Percentiles rank a stretch among this genome's conserved stretches.
These are phyloP conservation scores for Phenganax marumi DNA, from an alignment of 92 coral and sea anemone species.

Conservation along the genomic window DNA sequence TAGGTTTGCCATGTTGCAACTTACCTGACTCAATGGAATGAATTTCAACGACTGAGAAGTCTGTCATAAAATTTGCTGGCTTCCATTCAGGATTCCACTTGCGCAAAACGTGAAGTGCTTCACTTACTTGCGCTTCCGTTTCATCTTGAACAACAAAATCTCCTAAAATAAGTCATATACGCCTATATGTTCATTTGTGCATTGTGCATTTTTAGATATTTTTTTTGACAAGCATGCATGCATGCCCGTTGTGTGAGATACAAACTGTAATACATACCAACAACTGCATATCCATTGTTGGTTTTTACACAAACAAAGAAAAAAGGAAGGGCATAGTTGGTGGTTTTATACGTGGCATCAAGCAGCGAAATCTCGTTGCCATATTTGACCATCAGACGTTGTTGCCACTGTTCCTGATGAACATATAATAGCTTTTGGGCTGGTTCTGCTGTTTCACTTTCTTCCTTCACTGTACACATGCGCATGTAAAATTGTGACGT, in stretches of 20 bases:
- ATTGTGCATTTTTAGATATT: no score
- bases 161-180: no score
- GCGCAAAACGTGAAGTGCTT: constrained; percentile 8
- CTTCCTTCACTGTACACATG: background rate
- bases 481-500: background rate
- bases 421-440: no score
- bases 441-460: background rate
- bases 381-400: background rate
- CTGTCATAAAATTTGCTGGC: constrained; percentile 41
- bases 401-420: no score
- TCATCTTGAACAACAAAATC: background rate
- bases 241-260: no score
- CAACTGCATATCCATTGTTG: constrained; percentile 1
- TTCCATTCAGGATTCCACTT: constrained; percentile 31
- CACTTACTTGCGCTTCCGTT: background rate
- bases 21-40: constrained; percentile 35
- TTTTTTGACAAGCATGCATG: no score
- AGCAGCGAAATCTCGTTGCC: background rate
- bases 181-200: no score
- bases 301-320: background rate
- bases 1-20: background rate
- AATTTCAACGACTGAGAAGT: constrained; percentile 44
- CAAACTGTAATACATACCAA: constrained; percentile 1
- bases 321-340: background rate
- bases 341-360: background rate